Evolutionary conservation across 1,140 invertebrate species (phyloP).

Genomic region (Lordiphosa mommai): DNA sequence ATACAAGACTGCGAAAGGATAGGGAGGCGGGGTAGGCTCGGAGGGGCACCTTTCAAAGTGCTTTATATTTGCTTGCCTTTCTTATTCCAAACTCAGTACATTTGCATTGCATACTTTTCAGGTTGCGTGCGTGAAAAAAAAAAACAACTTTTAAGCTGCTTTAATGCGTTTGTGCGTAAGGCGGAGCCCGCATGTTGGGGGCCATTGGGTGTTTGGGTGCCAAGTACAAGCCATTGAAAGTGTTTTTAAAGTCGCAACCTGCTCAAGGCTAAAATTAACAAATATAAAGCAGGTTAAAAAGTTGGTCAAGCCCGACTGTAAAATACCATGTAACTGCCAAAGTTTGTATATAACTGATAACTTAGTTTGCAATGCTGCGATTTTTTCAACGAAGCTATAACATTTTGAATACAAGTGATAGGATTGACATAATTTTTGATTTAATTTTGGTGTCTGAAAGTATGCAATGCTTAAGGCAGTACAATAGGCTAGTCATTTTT

Average conservation of each 20-base stretch:
- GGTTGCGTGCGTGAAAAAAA: slow-evolving; percentile 56
- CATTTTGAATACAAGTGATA: too few relatives aligned
- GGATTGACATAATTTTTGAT: too few relatives aligned
- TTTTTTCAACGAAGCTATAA: too few relatives aligned
- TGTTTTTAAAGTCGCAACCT: slow-evolving; percentile 67
- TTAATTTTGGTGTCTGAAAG: too few relatives aligned
- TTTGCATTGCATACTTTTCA: slow-evolving; percentile 68
- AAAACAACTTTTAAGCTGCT: slow-evolving; percentile 65
- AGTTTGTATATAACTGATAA: too few relatives aligned
- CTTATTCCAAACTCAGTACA: slow-evolving; percentile 18
- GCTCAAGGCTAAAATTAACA: background rate
- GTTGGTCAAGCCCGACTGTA: too few relatives aligned
- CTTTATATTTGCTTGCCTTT: slow-evolving; percentile 30
- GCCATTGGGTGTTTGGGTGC: slow-evolving; percentile 23
- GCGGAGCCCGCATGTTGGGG: slow-evolving; percentile 10
- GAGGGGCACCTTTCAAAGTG: slow-evolving; percentile 2
- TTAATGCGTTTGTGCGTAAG: slow-evolving; percentile 73
- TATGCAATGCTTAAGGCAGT: too few relatives aligned
- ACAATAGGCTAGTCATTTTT: too few relatives aligned
- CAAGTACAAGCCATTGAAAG: slow-evolving; percentile 75
- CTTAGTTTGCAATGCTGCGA: too few relatives aligned
- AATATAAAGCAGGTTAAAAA: slow-evolving; percentile 9
- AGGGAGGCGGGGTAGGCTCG: background rate
- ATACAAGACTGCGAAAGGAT: slow-evolving; percentile 24
- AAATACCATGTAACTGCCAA: too few relatives aligned